Conservation (phyloP, 2,888 invertebrate genomes). For the Parnassius smintheus region DNA sequence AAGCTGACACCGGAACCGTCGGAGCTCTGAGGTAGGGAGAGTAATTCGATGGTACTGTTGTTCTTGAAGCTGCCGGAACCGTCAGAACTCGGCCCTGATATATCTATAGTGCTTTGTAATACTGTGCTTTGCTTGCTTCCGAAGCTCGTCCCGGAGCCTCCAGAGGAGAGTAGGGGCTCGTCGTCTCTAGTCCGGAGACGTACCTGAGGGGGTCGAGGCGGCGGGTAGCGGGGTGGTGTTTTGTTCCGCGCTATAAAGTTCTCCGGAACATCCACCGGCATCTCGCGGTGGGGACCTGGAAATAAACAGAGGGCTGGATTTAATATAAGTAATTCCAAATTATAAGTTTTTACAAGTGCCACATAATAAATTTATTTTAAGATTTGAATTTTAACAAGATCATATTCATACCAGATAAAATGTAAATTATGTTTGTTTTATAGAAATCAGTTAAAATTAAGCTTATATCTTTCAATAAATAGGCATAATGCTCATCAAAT, state of each 20-base stretch:
- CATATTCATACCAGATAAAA: no score
- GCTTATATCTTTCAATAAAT: no score
- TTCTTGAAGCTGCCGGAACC: slow-evolving; percentile 69
- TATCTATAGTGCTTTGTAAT: slow-evolving; percentile 57
- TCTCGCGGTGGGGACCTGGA: slow-evolving; percentile 95
- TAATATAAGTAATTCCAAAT: not conserved
- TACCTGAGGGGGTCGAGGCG: slow-evolving; percentile 87
- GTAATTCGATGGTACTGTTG: slow-evolving; percentile 62
- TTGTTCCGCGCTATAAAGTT: slow-evolving; percentile 94
- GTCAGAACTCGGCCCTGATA: slow-evolving; percentile 65
- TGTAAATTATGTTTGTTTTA: no score
- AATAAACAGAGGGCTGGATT: slow-evolving; percentile 29
- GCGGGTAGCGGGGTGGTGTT: slow-evolving; percentile 94
- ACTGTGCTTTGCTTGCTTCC: slow-evolving; percentile 72
- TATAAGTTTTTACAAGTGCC: no score
- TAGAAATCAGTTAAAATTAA: no score
- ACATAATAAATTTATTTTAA: no score
- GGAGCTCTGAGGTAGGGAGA: slow-evolving; percentile 70
- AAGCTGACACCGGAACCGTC: slow-evolving; percentile 67
- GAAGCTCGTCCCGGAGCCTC: slow-evolving; percentile 70
- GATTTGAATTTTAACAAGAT: no score
- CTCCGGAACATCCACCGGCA: slow-evolving; percentile 99
- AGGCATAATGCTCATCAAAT: no score
- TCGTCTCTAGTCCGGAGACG: slow-evolving; percentile 72
- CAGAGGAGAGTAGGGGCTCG: slow-evolving; percentile 74